phyloP scores from a whole-genome alignment of 2,113 vertebrate species.

The Cephalopterus ornatus region DNA sequence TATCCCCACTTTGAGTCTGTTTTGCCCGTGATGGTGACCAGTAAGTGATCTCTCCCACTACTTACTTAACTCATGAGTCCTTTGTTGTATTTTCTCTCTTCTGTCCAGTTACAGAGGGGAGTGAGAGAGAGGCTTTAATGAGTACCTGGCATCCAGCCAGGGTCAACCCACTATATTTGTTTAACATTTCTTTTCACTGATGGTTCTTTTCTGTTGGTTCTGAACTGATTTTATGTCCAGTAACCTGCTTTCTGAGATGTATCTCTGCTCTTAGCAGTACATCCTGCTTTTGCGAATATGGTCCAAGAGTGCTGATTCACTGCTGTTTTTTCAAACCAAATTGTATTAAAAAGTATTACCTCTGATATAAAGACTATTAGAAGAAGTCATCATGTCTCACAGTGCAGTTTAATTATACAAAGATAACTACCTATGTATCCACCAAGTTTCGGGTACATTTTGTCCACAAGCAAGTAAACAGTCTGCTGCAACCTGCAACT shows the following conservation, averaged over 20 bases:
- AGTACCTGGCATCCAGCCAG: neutral
- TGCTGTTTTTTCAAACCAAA: conserved; percentile 26
- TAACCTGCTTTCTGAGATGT: neutral
- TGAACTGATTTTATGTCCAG: neutral
- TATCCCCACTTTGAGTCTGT: neutral
- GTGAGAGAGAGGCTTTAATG: neutral
- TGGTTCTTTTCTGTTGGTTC: neutral
- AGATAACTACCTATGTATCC: neutral
- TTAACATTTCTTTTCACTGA: neutral
- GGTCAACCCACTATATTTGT: neutral
- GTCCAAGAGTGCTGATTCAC: conserved; percentile 38
- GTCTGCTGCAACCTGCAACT: neutral
- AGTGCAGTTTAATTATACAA: neutral
- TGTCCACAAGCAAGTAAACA: neutral
- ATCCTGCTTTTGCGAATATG: neutral
- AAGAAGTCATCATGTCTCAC: neutral
- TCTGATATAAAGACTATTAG: conserved; percentile 14
- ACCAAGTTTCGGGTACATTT: neutral
- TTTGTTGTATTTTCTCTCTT: neutral
- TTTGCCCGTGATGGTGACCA: neutral
- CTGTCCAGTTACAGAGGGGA: neutral
- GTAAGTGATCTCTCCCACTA: neutral
- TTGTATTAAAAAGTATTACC: conserved; percentile 29
- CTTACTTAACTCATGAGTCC: neutral
- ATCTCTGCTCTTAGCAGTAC: neutral